A percentile compares a stretch with the other conserved stretches of the same genome.
Evolutionary conservation across 2,797 vertebrate genomes (phyloP).

Genomic region (Pangasius sanitwongsei): DNA sequence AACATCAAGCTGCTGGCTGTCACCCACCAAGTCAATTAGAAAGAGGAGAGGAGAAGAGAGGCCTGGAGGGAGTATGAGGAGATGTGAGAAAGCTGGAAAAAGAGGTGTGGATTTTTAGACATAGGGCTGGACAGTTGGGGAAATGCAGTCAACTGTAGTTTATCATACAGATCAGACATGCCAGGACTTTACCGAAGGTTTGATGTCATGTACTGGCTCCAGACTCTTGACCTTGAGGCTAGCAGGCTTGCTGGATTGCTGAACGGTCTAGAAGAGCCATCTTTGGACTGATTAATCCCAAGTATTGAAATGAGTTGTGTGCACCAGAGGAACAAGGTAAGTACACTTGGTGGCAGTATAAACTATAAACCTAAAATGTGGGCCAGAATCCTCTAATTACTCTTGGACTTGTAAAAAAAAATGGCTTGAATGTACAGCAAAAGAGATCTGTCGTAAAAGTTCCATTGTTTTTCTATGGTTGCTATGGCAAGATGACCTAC

Average conservation of each 20-base stretch:
- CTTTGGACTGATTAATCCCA: not conserved
- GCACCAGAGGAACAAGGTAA: not conserved
- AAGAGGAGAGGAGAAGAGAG: constrained; percentile 64
- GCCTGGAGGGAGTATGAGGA: constrained; percentile 41
- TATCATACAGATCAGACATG: not conserved
- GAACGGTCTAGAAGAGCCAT: not conserved
- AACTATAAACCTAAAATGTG: not conserved
- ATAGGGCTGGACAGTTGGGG: not conserved
- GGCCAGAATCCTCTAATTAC: too few relatives aligned
- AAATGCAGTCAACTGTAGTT: not conserved
- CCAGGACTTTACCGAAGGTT: not conserved
- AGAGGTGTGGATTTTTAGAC: constrained; percentile 10
- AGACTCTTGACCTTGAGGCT: not conserved
- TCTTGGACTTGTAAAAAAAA: not conserved
- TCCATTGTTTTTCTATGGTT: not conserved
- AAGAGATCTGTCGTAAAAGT: not conserved
- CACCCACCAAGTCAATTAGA: constrained; percentile 58
- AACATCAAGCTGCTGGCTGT: constrained; percentile 55
- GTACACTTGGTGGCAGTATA: not conserved
- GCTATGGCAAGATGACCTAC: not conserved
- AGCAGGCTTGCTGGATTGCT: not conserved
- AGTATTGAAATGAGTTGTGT: not conserved
- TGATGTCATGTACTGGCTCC: not conserved
- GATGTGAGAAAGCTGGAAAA: constrained; percentile 36
- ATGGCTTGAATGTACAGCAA: not conserved